Evolutionary conservation across 2,888 invertebrate species (phyloP), one percentile per base, ranked within the genome.

Genomic region (Mylabris sibirica): DNA sequence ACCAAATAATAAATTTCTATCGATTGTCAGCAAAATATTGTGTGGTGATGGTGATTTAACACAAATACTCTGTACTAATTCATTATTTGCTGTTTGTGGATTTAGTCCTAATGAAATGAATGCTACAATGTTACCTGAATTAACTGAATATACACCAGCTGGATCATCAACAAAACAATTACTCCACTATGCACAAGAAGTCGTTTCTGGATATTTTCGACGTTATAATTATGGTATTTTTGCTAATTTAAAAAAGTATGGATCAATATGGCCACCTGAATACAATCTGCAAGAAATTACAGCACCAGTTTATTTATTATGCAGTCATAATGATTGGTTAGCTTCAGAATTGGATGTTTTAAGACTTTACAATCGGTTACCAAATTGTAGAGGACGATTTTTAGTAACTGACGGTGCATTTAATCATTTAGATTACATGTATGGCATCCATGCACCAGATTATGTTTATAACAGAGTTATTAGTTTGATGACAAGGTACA

Each of bases 161-260:
- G 81, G 80, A 20, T 62, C 75, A 22, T 87, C 93, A 0, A 87
- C 89, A 1, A 88, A 89, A 76, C 92, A 93, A 80, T 81, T 93
- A 9, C 85, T 89, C 4, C 94, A 94, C 82, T 94, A 88, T 79
- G 74, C 70, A 2, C 77, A 75, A 57, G 63, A 67, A 26, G 72
- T 75, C 44, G 66, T 69, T 11, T 63, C 74, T 1, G 75, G 73
- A 4, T 65, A 75, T 38, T 77, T 81, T 60, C 82, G 88, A 17
- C 87, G 89, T 70, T 91, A 87, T 75, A 89, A 91, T 79, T 85
- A 87, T 70, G 90, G 90, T 12, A 6, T 71, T 3, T 74, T 76
- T 1, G 64, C 64, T 26, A 83, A 80, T 71, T 53, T 76, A 61
- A 64, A 59, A 8, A 73, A 66, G 38, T 87, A 86, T 73, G 82